Conservation (phyloP, 2,797 vertebrate genomes). For the Ciconia nigra region DNA sequence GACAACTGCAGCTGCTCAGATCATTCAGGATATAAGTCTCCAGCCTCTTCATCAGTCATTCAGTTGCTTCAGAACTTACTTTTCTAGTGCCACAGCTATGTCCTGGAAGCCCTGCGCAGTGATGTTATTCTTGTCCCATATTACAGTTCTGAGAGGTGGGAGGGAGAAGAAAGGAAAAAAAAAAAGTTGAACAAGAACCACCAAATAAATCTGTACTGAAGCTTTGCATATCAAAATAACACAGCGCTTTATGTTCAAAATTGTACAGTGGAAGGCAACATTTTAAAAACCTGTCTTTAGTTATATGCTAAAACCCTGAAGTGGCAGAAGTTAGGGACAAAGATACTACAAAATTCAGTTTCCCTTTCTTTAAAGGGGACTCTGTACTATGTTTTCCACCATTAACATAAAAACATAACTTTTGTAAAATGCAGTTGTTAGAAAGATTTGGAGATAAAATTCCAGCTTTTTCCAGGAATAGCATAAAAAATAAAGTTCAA, state of each 20-base stretch:
- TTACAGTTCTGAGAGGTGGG: conserved; percentile 81
- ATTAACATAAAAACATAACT: background rate
- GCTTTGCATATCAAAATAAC: background rate
- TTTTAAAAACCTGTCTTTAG: background rate
- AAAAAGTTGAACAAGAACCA: background rate
- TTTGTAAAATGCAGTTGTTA: background rate
- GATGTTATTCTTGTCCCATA: conserved; percentile 94
- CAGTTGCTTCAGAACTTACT: conserved; percentile 77
- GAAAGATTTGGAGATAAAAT: background rate
- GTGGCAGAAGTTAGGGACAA: background rate
- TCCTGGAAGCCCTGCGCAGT: conserved; percentile 95
- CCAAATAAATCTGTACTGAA: background rate
- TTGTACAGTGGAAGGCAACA: background rate
- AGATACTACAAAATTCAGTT: background rate
- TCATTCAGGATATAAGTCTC: background rate
- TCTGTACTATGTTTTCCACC: background rate
- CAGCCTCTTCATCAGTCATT: background rate
- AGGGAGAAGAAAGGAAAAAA: background rate
- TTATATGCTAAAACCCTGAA: background rate
- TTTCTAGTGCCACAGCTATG: conserved; percentile 92
- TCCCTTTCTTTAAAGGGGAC: background rate
- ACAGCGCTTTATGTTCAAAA: background rate
- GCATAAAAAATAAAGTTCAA: background rate
- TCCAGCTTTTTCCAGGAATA: background rate
- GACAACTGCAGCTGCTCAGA: background rate